These are phyloP conservation scores for Protomyctophum bolini DNA, from an alignment of 2,113 vertebrate genomes.

Conservation along the genomic window DNA sequence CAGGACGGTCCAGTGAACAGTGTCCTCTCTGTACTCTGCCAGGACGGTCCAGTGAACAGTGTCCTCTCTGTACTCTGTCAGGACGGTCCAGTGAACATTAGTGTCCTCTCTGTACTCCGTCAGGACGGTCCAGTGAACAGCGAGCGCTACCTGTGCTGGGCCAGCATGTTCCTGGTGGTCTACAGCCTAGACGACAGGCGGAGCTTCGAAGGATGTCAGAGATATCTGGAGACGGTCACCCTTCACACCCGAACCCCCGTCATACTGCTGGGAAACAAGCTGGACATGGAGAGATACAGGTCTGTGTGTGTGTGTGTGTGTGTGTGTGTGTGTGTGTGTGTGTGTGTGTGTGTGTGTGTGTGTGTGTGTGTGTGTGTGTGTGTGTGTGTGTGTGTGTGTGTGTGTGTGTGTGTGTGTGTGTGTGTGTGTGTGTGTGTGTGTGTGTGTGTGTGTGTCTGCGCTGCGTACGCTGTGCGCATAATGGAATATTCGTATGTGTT, in stretches of 20 bases:
- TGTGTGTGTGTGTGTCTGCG: too few species aligned
- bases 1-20: too few species aligned
- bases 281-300: conserved; percentile 95
- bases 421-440: too few species aligned
- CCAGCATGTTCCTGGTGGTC: conserved; percentile 86
- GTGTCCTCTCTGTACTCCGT: background rate
- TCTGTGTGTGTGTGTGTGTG: conserved; percentile 41
- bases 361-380: too few species aligned
- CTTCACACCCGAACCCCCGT: conserved; percentile 73
- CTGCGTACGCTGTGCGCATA: too few species aligned
- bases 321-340: conserved; percentile 13
- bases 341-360: background rate
- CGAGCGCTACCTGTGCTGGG: conserved; percentile 89
- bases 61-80: too few species aligned
- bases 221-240: conserved; percentile 83
- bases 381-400: too few species aligned
- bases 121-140: conserved; percentile 86
- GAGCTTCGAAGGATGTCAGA: conserved; percentile 84
- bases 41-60: too few species aligned
- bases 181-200: conserved; percentile 85
- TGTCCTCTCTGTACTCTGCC: too few species aligned
- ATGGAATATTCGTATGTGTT: too few species aligned
- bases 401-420: too few species aligned
- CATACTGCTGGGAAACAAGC: conserved; percentile 90
- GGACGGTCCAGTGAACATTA: too few species aligned